phyloP scores from a whole-genome alignment of 2,888 invertebrate genomes.

The Philopedon plagiatum region DNA sequence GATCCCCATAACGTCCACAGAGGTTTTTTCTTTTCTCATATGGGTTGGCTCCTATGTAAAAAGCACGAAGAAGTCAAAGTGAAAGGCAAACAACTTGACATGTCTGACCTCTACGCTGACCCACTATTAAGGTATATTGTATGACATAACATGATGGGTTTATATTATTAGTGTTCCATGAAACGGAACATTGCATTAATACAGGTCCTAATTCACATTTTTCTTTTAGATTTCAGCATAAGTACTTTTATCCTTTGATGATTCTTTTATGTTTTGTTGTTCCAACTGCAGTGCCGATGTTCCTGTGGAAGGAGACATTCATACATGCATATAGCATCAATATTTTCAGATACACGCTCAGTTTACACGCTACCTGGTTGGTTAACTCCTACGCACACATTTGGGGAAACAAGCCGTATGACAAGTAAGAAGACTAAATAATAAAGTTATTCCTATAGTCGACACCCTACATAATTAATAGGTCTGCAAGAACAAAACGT shows the following conservation, averaged over 20 bases:
- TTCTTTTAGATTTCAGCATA: constrained; percentile 76
- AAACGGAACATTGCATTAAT: too few species aligned
- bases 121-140: constrained; percentile 74
- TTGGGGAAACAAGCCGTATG: constrained; percentile 83
- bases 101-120: constrained; percentile 87
- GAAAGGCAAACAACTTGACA: constrained; percentile 88
- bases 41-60: constrained; percentile 92
- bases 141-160: too few species aligned
- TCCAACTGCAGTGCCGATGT: constrained; percentile 82
- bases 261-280: constrained; percentile 81
- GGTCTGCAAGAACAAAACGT: too few species aligned
- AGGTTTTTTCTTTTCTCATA: constrained; percentile 96
- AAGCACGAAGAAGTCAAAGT: constrained; percentile 92
- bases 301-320: constrained; percentile 82
- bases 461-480: too few species aligned
- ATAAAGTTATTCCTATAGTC: too few species aligned
- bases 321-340: constrained; percentile 78
- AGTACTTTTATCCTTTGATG: constrained; percentile 80
- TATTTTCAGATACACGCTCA: constrained; percentile 82
- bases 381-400: constrained; percentile 92
- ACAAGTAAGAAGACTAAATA: constrained; percentile 70
- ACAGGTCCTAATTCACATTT: neutral
- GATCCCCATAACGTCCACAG: constrained; percentile 93
- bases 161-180: too few species aligned
- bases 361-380: constrained; percentile 88